Conservation (phyloP, 2,113 vertebrate genomes). For the Dryoscopus gambensis region DNA sequence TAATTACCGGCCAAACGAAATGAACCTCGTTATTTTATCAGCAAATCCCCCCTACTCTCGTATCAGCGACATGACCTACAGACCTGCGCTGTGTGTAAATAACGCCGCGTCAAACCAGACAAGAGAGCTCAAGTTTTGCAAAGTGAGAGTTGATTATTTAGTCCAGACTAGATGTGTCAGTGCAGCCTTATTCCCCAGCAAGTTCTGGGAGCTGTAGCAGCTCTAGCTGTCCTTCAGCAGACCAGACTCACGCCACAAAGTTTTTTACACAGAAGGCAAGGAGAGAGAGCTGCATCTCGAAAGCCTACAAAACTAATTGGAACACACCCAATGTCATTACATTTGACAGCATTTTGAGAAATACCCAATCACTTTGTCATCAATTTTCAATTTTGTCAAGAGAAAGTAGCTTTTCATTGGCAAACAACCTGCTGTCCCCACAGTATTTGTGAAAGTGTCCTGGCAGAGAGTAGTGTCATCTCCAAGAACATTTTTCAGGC, state of each 20-base stretch:
- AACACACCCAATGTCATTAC: slow-evolving; percentile 63
- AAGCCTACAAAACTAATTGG: slow-evolving; percentile 63
- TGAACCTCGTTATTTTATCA: slow-evolving; percentile 18
- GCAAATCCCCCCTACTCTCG: not conserved
- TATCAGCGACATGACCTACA: not conserved
- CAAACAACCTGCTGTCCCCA: slow-evolving; percentile 65
- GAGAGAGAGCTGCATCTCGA: slow-evolving; percentile 51
- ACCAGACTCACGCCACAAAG: not conserved
- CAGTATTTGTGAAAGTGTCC: slow-evolving; percentile 65
- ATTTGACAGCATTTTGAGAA: slow-evolving; percentile 67
- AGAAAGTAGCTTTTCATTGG: slow-evolving; percentile 64
- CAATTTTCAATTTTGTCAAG: slow-evolving; percentile 68
- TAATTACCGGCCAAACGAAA: slow-evolving; percentile 60
- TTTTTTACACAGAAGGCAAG: slow-evolving; percentile 61
- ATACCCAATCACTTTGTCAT: slow-evolving; percentile 70
- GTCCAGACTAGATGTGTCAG: not conserved
- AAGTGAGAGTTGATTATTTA: not conserved
- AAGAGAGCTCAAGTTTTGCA: not conserved
- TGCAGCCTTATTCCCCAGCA: not conserved
- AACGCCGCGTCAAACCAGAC: fast-evolving
- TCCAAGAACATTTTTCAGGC: slow-evolving; percentile 60
- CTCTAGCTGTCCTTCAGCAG: slow-evolving; percentile 33
- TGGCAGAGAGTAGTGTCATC: slow-evolving; percentile 64
- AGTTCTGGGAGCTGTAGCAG: not conserved
- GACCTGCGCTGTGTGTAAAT: fast-evolving